Evolutionary conservation across 23 tunicate species (phyloP).

Genomic region (Ciona savignyi): DNA sequence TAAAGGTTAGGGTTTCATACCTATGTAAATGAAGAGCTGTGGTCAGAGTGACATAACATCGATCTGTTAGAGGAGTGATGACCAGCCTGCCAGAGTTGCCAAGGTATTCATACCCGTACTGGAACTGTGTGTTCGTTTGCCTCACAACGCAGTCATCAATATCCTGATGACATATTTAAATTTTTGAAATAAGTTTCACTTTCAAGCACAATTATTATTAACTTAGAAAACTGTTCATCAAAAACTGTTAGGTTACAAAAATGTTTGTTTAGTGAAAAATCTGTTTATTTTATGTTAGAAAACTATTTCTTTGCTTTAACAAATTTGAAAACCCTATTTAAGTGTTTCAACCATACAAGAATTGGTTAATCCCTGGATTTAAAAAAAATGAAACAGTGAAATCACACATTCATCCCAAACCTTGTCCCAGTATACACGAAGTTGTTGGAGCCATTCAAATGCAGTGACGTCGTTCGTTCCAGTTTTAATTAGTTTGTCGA

Average conservation of each 20-base stretch:
- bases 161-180: conserved; percentile 36
- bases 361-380: too few species aligned
- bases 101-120: conserved; percentile 96
- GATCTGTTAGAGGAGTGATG: conserved; percentile 96
- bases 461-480: conserved; percentile 86
- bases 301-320: too few species aligned
- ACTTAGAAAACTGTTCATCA: too few species aligned
- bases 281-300: too few species aligned
- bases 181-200: too few species aligned
- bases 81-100: conserved; percentile 97
- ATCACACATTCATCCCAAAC: conserved; percentile 22
- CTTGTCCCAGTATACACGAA: conserved; percentile 96
- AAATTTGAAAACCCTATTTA: too few species aligned
- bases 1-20: too few species aligned
- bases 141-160: conserved; percentile 96
- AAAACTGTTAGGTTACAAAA: too few species aligned
- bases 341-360: too few species aligned
- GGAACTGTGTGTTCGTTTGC: conserved; percentile 97
- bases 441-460: conserved; percentile 97
- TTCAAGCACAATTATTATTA: too few species aligned
- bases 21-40: conserved; percentile 96
- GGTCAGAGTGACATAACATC: conserved; percentile 94
- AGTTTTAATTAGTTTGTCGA: conserved; percentile 84
- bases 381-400: too few species aligned
- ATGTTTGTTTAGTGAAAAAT: too few species aligned